A percentile compares a stretch with the other conserved stretches of the same genome.
phyloP scores from a whole-genome alignment of 2,888 invertebrate genomes.

The Eretmocerus hayati region DNA sequence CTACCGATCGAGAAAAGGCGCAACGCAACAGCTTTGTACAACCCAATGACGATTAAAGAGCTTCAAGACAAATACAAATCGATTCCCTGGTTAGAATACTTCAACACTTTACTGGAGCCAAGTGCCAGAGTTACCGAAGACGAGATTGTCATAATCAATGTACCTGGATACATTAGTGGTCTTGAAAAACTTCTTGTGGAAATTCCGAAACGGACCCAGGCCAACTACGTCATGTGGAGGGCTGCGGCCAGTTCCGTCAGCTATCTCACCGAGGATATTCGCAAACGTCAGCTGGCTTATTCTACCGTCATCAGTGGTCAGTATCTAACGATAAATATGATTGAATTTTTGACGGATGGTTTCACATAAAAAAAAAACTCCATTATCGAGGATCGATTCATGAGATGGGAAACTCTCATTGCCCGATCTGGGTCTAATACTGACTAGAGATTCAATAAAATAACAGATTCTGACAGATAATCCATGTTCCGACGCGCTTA shows the following conservation, averaged over 20 bases:
- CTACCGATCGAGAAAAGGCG: conserved; percentile 79
- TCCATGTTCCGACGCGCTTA: no score
- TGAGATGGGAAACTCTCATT: no score
- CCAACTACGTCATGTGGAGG: conserved; percentile 92
- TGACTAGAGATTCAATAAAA: no score
- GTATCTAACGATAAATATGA: no score
- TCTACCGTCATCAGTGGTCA: conserved; percentile 72
- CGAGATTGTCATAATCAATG: conserved; percentile 78
- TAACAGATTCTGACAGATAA: no score
- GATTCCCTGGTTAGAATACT: conserved; percentile 76
- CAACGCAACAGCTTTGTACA: conserved; percentile 81
- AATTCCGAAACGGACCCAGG: conserved; percentile 62
- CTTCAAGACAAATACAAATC: conserved; percentile 68
- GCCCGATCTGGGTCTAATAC: no score
- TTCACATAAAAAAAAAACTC: no score
- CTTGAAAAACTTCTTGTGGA: conserved; percentile 57
- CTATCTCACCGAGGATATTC: conserved; percentile 71
- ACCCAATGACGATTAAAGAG: conserved; percentile 78
- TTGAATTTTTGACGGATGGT: no score
- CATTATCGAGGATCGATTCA: no score
- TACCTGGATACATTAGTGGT: conserved; percentile 70
- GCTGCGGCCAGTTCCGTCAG: conserved; percentile 74
- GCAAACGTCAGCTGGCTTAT: conserved; percentile 73
- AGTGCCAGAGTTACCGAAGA: conserved; percentile 56
- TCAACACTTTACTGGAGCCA: conserved; percentile 70